A percentile compares a stretch with the other conserved stretches of the same genome.
phyloP scores from a whole-genome alignment of 2,797 vertebrate species.

The Mormyrops boulengeri region DNA sequence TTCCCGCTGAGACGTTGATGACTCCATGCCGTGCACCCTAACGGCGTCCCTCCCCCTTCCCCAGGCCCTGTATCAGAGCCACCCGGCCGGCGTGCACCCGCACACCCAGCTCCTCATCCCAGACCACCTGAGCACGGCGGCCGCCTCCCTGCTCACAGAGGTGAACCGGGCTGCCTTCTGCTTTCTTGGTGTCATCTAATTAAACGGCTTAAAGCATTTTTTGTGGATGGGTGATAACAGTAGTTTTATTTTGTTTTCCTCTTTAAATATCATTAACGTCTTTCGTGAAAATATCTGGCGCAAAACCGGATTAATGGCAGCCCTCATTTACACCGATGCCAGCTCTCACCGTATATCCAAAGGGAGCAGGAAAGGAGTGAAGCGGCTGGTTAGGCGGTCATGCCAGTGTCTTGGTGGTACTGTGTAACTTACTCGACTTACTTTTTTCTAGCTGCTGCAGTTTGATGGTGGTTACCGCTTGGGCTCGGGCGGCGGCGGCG shows the following conservation, averaged over 20 bases:
- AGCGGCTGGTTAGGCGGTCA: background rate
- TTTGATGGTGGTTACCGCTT: slow-evolving; percentile 78
- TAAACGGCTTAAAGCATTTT: background rate
- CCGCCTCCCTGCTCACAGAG: slow-evolving; percentile 81
- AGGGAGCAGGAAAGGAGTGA: background rate
- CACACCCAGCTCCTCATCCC: slow-evolving; percentile 87
- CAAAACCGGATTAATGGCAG: background rate
- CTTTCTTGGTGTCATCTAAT: background rate
- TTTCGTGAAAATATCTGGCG: background rate
- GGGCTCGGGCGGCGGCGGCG: slow-evolving; percentile 76
- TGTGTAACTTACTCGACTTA: background rate
- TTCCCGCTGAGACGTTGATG: background rate
- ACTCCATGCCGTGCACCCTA: background rate
- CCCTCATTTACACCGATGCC: background rate
- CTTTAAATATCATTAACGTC: background rate
- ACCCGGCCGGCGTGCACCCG: slow-evolving; percentile 83
- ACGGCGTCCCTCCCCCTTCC: slow-evolving; percentile 5
- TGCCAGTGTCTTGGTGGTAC: background rate
- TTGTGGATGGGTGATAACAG: background rate
- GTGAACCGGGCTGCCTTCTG: slow-evolving; percentile 50
- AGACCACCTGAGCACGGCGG: slow-evolving; percentile 75
- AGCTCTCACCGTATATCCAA: background rate
- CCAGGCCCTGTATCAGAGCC: slow-evolving; percentile 83
- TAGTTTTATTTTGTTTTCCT: background rate
- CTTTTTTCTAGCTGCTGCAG: slow-evolving; percentile 72